Percentiles rank a stretch among this genome's conserved stretches.
Evolutionary conservation across 2,888 invertebrate genomes (phyloP).

Genomic region (Macrosoma leucophasiata): DNA sequence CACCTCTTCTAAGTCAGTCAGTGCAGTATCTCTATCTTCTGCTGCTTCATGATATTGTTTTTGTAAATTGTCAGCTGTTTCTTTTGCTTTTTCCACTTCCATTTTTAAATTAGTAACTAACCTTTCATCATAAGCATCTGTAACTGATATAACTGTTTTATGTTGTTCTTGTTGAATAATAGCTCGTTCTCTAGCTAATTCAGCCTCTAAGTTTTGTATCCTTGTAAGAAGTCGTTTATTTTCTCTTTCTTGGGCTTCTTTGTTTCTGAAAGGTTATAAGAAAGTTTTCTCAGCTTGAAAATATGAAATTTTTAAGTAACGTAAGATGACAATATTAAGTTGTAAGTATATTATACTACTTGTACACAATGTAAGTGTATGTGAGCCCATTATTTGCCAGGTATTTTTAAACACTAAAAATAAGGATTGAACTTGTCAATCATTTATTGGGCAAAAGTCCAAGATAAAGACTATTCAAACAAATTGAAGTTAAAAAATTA

Average conservation of each 20-base stretch:
- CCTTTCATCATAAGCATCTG: slow-evolving; percentile 78
- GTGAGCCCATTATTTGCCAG: no score
- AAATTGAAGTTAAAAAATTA: no score
- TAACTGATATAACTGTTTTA: slow-evolving; percentile 70
- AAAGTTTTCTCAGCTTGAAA: background rate
- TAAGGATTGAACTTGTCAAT: no score
- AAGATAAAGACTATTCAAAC: no score
- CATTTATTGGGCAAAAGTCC: no score
- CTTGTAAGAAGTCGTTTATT: slow-evolving; percentile 88
- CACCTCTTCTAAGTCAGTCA: slow-evolving; percentile 86
- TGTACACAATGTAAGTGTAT: no score
- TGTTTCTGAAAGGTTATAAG: slow-evolving; percentile 73
- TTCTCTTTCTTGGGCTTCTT: slow-evolving; percentile 89
- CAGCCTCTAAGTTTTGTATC: slow-evolving; percentile 87
- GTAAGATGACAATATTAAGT: no score
- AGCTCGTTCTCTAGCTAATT: slow-evolving; percentile 82
- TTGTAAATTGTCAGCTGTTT: slow-evolving; percentile 86
- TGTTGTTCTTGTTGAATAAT: slow-evolving; percentile 70
- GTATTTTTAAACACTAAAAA: no score
- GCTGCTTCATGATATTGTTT: slow-evolving; percentile 85
- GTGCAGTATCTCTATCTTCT: slow-evolving; percentile 84
- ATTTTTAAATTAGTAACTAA: slow-evolving; percentile 81
- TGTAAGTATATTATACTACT: no score
- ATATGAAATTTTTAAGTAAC: no score
- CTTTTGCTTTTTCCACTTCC: slow-evolving; percentile 85